These are phyloP conservation scores for Axea sp. DNA, from an alignment of 2,888 invertebrate genomes.

Conservation along the genomic window DNA sequence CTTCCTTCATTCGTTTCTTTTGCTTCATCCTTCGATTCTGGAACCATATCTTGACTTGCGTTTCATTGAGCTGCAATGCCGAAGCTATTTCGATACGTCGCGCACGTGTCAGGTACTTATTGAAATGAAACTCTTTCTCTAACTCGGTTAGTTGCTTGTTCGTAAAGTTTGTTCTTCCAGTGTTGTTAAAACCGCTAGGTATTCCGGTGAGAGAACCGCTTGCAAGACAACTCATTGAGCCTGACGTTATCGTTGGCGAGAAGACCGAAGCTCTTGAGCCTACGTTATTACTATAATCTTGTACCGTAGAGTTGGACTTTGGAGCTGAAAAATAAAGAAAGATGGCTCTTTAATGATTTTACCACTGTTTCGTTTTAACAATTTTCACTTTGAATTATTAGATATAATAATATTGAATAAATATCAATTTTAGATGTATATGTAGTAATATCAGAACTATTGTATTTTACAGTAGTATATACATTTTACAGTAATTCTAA, in stretches of 20 bases:
- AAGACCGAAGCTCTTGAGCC: slow-evolving; percentile 66
- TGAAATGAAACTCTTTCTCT: slow-evolving; percentile 99
- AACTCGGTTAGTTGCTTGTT: slow-evolving; percentile 99
- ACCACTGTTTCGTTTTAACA: too few relatives aligned
- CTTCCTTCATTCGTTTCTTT: slow-evolving; percentile 97
- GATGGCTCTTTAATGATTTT: too few relatives aligned
- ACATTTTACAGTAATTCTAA: too few relatives aligned
- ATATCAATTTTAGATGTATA: too few relatives aligned
- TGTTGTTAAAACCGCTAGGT: slow-evolving; percentile 84
- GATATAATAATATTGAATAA: too few relatives aligned
- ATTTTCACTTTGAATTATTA: too few relatives aligned
- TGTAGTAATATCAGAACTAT: too few relatives aligned
- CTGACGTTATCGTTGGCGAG: slow-evolving; percentile 66
- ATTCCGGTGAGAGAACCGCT: slow-evolving; percentile 68
- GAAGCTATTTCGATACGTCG: slow-evolving; percentile 98
- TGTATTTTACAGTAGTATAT: too few relatives aligned
- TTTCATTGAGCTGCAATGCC: slow-evolving; percentile 96
- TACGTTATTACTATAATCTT: slow-evolving; percentile 68
- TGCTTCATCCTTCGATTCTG: slow-evolving; percentile 99
- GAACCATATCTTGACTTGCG: slow-evolving; percentile 99
- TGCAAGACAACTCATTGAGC: slow-evolving; percentile 68
- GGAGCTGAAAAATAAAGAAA: slow-evolving; percentile 76
- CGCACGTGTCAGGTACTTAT: slow-evolving; percentile 98
- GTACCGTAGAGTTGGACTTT: slow-evolving; percentile 70
- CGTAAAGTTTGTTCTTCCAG: slow-evolving; percentile 98